phyloP scores from a whole-genome alignment of 2,797 vertebrate species.

The Falco peregrinus region DNA sequence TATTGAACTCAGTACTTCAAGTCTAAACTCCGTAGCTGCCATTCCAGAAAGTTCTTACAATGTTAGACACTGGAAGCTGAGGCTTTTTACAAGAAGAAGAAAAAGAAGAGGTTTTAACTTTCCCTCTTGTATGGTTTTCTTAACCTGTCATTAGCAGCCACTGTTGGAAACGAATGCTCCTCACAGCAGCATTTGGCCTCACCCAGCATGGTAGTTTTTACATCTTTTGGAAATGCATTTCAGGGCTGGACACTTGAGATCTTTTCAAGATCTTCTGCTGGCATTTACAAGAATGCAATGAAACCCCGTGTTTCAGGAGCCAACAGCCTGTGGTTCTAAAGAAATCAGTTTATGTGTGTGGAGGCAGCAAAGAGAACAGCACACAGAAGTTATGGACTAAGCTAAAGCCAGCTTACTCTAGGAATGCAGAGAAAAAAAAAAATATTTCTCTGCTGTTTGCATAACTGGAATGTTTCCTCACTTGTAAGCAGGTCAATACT shows the following conservation, averaged over 20 bases:
- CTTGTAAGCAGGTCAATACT: conserved; percentile 18
- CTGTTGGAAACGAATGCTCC: neutral
- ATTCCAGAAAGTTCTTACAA: neutral
- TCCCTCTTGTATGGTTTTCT: neutral
- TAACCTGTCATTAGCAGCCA: neutral
- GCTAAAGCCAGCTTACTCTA: conserved; percentile 52
- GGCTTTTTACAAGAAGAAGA: neutral
- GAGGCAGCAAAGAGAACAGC: neutral
- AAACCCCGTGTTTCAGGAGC: neutral
- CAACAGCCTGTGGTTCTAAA: neutral
- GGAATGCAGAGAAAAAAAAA: conserved; percentile 34
- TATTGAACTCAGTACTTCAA: neutral
- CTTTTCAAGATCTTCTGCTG: neutral
- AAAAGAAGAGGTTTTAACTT: neutral
- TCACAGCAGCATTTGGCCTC: neutral
- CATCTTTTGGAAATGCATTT: neutral
- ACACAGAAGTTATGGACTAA: neutral
- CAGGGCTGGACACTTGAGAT: neutral
- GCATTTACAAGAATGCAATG: neutral
- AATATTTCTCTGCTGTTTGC: conserved; percentile 25
- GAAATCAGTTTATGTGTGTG: neutral
- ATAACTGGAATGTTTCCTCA: conserved; percentile 53
- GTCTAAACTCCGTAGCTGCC: neutral
- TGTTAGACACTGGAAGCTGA: neutral
- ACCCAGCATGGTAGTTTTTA: neutral